Base-by-base conservation (phyloP, 2,888 invertebrate species). In the Drosophila conformis region DNA sequence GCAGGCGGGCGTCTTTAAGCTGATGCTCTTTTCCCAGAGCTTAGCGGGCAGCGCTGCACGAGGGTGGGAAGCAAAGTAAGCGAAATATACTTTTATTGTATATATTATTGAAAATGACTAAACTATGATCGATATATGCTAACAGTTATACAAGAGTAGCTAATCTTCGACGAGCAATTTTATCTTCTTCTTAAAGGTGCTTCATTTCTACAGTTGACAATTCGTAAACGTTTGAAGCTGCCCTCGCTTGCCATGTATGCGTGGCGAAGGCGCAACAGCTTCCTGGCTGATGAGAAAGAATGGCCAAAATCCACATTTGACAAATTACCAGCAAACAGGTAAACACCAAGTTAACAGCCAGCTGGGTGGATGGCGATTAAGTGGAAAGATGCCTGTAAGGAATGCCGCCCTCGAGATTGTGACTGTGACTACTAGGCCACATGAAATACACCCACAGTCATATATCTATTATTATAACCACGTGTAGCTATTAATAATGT, bases 261-360 rank as follows among this genome's bases (percentile, higher is more conserved):
- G 10, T 38, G 61, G 35, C 67, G 48, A 60, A 70, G 66, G 66
- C 85, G 88, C 86, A 86, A 78, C 83, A 80, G 73, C 61, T 73
- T 33, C 33, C 33, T 33, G 33, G 11, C 33, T 33, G 69, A 83
- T 57, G 72, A 57, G 66, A 68, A 80, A 46, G 31, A 63, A 77
- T 67, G 63, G 66, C 73, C 73, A 69, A 87, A 87, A 82, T 82
- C 69, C 89, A 59, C 80, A 88, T 88, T 90, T 87, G 87, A 87
- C 86, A 87, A 90, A 87, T 87, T 86, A 86, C 86, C 81, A 76
- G 69, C 73, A 57, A 64, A 62, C 85, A 88, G 83, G 81, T 88
- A 86, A 89, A 73, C 73, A 82, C 65, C 51, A 71, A 56, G 64
- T 36, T 33, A 60, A 54, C 48, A 49, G 52, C 52, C 52, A 53